phyloP scores from a whole-genome alignment of 2,888 invertebrate species.

The Cryptus armator region DNA sequence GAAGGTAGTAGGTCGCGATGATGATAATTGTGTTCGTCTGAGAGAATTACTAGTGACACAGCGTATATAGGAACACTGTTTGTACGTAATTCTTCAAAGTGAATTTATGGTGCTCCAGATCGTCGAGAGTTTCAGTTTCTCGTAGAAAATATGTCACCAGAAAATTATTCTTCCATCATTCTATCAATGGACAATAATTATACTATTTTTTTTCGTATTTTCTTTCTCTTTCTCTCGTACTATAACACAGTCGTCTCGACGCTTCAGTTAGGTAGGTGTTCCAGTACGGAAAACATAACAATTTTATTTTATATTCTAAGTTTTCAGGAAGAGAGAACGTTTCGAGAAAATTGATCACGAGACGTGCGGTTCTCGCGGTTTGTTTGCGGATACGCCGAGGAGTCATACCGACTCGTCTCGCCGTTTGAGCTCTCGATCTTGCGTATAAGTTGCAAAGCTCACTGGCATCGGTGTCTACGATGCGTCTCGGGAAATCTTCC shows the following conservation, averaged over 20 bases:
- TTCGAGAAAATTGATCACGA: conserved; percentile 60
- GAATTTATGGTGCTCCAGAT: conserved; percentile 10
- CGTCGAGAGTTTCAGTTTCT: conserved; percentile 16
- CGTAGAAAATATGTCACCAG: conserved; percentile 31
- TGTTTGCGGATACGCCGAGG: conserved; percentile 61
- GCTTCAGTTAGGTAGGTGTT: conserved; percentile 43
- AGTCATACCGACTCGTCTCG: conserved; percentile 27
- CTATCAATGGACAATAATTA: conserved; percentile 17
- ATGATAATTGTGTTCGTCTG: conserved; percentile 51
- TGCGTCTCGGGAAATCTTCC: conserved; percentile 46
- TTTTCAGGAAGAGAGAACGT: conserved; percentile 15
- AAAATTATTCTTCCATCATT: conserved; percentile 38
- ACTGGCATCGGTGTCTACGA: conserved; percentile 29
- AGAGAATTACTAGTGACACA: conserved; percentile 48
- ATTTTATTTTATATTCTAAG: conserved; percentile 18
- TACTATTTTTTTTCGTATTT: conserved; percentile 11
- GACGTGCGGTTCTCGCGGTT: conserved; percentile 61
- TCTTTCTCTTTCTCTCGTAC: neutral
- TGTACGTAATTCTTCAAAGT: conserved; percentile 28
- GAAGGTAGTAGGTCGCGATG: conserved; percentile 49
- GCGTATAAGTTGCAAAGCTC: conserved; percentile 23
- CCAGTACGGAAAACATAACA: conserved; percentile 38
- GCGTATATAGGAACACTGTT: conserved; percentile 9
- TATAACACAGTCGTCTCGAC: neutral
- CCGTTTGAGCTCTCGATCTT: conserved; percentile 24